Evolutionary conservation across 2,113 vertebrate species (phyloP), one percentile per base, ranked within the genome.

Genomic region (Orycteropus afer): DNA sequence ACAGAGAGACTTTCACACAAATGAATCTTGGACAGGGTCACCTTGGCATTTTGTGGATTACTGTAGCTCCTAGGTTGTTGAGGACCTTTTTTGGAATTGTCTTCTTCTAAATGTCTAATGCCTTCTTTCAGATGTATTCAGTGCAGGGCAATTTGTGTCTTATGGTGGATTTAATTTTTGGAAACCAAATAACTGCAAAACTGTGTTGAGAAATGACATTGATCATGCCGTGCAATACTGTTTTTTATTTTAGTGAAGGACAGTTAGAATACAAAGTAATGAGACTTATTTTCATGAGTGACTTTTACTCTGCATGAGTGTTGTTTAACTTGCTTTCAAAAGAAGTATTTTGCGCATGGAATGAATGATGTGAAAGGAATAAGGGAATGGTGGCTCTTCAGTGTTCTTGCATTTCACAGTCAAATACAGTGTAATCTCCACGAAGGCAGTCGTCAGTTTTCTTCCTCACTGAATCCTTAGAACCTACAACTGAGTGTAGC

Each of bases 241-340:
- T 27, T 34, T 86, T 81, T 45, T 59, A 14, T 42, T 12, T 61
- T 17, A 23, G 23, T 90, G 17, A 61, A 76, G 71, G 76, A 55
- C 20, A 45, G 4, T n/a, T 29, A 86, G 71, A 29, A 37, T 42
- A 51, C 45, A n/a, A 65, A 69, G 9, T 55, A 53, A 63, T 25
- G n/a, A 11, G 79, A 13, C 5, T 34, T 79, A 7, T 42, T 78
- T 49, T 86, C 20, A 2, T 9, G 51, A 85, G 14, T 74, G 37
- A 90, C 73, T 84, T 69, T 80, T 87, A 20, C 29, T 71, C 37
- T 23, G n/a, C 40, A 4, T 12, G 65, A 88, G 27, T 78, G 42
- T 86, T 65, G 84, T 67, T 74, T 84, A 69, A 37, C 27, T 77
- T 88, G 67, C 59, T 40, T 77, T 94, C 22, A n/a, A 51, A 86